These are phyloP conservation scores for Drosophila testacea DNA, from an alignment of 2,888 invertebrate species.

Conservation along the genomic window DNA sequence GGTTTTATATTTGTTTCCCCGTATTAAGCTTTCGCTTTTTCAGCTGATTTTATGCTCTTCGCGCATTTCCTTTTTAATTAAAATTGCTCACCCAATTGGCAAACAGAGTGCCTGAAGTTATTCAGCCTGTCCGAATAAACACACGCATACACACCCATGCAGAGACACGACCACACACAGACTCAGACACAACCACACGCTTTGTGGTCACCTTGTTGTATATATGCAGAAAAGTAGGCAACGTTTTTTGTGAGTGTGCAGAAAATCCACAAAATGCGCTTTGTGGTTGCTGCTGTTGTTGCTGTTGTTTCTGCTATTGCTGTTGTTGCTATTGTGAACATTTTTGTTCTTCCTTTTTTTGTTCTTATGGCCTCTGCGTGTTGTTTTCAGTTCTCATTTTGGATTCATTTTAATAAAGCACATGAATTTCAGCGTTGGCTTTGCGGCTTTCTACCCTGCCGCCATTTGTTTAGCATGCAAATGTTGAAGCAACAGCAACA, in stretches of 20 bases:
- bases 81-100: conserved; percentile 66
- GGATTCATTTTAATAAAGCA: conserved; percentile 78
- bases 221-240: conserved; percentile 63
- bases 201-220: conserved; percentile 66
- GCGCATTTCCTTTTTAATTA: conserved; percentile 44
- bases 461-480: conserved; percentile 68
- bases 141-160: conserved; percentile 7
- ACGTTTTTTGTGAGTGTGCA: conserved; percentile 32
- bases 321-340: conserved; percentile 6
- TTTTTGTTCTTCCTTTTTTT: conserved; percentile 23
- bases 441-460: conserved; percentile 62
- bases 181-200: conserved; percentile 36
- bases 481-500: conserved; percentile 43
- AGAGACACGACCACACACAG: conserved; percentile 4
- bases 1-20: too few relatives aligned
- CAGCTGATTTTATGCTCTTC: too few relatives aligned
- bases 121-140: conserved; percentile 36
- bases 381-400: conserved; percentile 54
- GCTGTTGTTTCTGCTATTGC: conserved; percentile 27
- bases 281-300: conserved; percentile 48
- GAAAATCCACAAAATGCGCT: conserved; percentile 58
- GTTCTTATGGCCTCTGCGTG: conserved; percentile 24
- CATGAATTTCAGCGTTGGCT: conserved; percentile 71
- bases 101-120: conserved; percentile 43
- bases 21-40: too few relatives aligned